phyloP scores from a whole-genome alignment of 1,140 invertebrate genomes.

The Apis mellifera region DNA sequence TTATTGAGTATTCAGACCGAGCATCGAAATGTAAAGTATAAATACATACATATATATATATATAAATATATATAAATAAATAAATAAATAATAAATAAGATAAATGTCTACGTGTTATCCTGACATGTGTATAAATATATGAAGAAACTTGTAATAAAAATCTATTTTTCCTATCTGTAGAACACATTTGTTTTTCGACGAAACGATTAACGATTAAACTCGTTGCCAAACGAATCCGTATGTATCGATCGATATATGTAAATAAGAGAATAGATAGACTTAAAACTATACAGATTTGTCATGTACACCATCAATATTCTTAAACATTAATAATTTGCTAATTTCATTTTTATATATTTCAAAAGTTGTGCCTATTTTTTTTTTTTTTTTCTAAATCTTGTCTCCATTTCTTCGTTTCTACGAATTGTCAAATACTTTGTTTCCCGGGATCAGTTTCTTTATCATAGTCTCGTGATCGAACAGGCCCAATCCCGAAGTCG shows the following conservation, averaged over 20 bases:
- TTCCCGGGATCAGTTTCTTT: not conserved
- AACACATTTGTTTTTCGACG: not conserved
- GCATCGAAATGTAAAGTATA: constrained; percentile 49
- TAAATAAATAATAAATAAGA: constrained; percentile 65
- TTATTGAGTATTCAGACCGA: constrained; percentile 45
- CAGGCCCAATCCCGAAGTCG: not conserved
- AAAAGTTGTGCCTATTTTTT: not conserved
- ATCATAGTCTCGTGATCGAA: not conserved
- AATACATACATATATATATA: constrained; percentile 15
- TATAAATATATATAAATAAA: constrained; percentile 54
- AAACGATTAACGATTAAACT: not conserved
- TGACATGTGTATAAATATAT: constrained; percentile 49
- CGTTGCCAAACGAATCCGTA: not conserved
- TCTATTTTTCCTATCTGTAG: not conserved
- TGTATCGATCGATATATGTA: not conserved
- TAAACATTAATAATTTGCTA: not conserved
- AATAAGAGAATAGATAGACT: not conserved
- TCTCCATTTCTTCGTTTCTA: not conserved
- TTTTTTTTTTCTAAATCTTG: not conserved
- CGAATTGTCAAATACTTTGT: constrained; percentile 7
- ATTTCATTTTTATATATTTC: not conserved
- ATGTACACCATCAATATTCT: not conserved
- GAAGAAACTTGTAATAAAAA: constrained; percentile 30
- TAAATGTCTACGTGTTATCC: constrained; percentile 48
- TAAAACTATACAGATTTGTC: not conserved